Percentiles rank a stretch among this genome's conserved stretches.
Evolutionary conservation across 2,888 invertebrate species (phyloP).

Genomic region (Sarcophaga rosellei): DNA sequence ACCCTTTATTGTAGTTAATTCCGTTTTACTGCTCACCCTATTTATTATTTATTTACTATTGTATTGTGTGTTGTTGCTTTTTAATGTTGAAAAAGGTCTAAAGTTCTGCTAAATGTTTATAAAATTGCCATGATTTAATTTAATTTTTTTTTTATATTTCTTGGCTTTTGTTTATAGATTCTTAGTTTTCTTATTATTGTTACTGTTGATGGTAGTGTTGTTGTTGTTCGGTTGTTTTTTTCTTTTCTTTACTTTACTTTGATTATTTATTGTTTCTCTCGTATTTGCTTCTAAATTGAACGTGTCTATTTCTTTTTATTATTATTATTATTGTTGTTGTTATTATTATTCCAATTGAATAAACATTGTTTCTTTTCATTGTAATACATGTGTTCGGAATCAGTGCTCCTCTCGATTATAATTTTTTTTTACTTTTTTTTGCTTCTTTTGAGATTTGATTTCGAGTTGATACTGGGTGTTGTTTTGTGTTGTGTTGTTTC

Average conservation of each 20-base stretch:
- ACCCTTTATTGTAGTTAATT: background rate
- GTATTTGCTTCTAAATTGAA: conserved; percentile 29
- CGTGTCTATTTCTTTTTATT: background rate
- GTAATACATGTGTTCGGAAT: conserved; percentile 50
- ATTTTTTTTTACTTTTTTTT: background rate
- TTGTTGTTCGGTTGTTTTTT: no score
- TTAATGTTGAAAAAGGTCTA: conserved; percentile 17
- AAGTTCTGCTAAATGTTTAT: conserved; percentile 47
- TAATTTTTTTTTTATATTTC: no score
- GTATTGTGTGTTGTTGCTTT: background rate
- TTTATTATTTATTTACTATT: background rate
- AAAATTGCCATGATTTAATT: conserved; percentile 42
- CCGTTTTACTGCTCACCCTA: conserved; percentile 16
- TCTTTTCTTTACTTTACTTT: conserved; percentile 8
- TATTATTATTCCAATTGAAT: conserved; percentile 47
- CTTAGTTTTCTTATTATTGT: background rate
- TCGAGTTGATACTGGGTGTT: no score
- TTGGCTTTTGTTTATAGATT: conserved; percentile 53
- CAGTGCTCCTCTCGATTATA: background rate
- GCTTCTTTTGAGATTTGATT: background rate
- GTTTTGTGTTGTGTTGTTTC: background rate
- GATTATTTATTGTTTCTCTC: conserved; percentile 43
- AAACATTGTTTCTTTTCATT: conserved; percentile 47
- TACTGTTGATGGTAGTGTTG: no score
- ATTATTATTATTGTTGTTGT: background rate